Evolutionary conservation across 2,888 invertebrate genomes (phyloP).

Genomic region (Leptarthrus brevirostris): DNA sequence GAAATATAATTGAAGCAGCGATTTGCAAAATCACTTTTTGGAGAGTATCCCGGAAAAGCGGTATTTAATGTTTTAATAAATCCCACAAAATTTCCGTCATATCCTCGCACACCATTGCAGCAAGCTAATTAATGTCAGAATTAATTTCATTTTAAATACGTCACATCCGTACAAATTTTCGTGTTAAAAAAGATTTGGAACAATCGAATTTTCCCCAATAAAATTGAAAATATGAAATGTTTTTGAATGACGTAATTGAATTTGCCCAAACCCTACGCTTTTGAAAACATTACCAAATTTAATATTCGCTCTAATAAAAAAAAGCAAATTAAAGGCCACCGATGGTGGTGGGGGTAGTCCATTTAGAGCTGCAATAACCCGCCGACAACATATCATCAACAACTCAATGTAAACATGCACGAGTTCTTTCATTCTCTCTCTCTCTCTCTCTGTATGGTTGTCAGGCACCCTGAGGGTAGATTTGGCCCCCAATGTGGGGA

Average conservation of each 20-base stretch:
- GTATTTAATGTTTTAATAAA: too few species aligned
- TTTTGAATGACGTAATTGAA: conserved; percentile 10
- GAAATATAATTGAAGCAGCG: too few species aligned
- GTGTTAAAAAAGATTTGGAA: not conserved
- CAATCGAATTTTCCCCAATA: conserved; percentile 26
- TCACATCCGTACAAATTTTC: not conserved
- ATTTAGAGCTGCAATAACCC: conserved; percentile 9
- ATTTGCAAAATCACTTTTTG: too few species aligned
- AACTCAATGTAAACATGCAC: too few species aligned
- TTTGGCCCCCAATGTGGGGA: not conserved
- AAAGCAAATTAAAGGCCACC: conserved; percentile 16
- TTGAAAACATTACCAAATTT: not conserved
- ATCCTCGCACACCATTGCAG: not conserved
- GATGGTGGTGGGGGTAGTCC: not conserved
- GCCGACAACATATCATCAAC: not conserved
- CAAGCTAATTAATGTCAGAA: conserved; percentile 1
- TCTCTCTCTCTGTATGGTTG: too few species aligned
- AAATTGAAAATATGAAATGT: conserved; percentile 26
- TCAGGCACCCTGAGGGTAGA: not conserved
- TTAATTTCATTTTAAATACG: not conserved
- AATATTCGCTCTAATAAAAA: conserved; percentile 34
- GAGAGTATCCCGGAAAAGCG: too few species aligned
- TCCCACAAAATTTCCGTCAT: too few species aligned
- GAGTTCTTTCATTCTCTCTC: too few species aligned
- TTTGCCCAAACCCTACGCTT: not conserved